Base-by-base conservation (phyloP, 2,113 vertebrate genomes). In the Myxocyprinus asiaticus region DNA sequence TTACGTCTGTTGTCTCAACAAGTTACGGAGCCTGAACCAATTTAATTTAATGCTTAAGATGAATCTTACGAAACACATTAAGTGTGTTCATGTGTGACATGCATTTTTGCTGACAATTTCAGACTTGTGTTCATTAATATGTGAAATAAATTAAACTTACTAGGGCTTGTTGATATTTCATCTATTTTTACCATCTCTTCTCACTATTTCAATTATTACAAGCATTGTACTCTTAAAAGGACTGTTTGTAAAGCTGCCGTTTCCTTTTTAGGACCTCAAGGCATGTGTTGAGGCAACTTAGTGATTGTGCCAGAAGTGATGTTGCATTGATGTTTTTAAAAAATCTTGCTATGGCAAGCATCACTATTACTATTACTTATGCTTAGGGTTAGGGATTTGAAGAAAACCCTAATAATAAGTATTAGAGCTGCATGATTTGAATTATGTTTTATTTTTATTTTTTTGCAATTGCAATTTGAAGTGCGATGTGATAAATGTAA, bases 41-140 rank as follows among this genome's bases (percentile, higher is more conserved):
- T 33, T 85, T 86, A 87, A 90, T 89, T 69, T 89, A 89, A 88
- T 86, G 88, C 89, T 89, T 87, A 88, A 89, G 86, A 66, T 85
- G 85, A 86, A 83, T 82, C 79, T 84, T 78, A 80, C 79, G 90
- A 88, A 91, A 87, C 85, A 88, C 91, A 93, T 92, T 92, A 91
- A 92, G 88, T 90, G 85, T 89, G 91, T 91, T 92, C 91, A 92
- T 92, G 93, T 93, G 87, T 92, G 90, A 90, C 88, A 33, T 91
- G 92, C 87, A 77, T 89, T 93, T 93, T 83, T 93, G 93, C 92
- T 93, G 93, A 92, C 90, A 91, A 91, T 90, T 33, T 91, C 91
- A 91, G 87, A 89, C 90, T 88, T 56, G 66, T 76, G 86, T 86
- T 90, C 90, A 90, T 92, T 93, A 93, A 92, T 90, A 92, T 92